Percentiles rank a stretch among this genome's conserved stretches.
Conservation (phyloP, 2,113 vertebrate species). For the Erinaceus europaeus region DNA sequence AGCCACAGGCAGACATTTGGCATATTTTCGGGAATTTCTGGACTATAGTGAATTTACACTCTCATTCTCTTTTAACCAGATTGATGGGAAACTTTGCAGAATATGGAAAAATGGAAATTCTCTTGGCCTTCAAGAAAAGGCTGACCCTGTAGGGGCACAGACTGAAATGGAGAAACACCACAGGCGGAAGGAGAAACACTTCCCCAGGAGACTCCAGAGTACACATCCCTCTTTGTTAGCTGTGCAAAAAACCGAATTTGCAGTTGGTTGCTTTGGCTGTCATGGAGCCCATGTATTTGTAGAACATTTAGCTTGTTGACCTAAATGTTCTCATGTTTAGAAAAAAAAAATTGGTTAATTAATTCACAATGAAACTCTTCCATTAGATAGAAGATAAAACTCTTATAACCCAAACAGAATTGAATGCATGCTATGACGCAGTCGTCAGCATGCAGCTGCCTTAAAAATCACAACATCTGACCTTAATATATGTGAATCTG, state of each 20-base stretch:
- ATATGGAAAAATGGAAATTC: background rate
- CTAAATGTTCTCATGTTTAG: constrained; percentile 68
- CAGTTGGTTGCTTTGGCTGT: constrained; percentile 8
- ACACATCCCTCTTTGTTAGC: background rate
- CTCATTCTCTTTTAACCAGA: background rate
- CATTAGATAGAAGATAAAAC: constrained; percentile 69
- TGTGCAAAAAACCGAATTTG: constrained; percentile 14
- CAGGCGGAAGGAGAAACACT: no score
- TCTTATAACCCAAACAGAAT: constrained; percentile 64
- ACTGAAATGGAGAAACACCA: background rate
- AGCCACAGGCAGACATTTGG: background rate
- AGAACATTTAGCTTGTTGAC: constrained; percentile 74
- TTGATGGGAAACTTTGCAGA: background rate
- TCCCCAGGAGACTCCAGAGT: background rate
- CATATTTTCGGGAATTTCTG: background rate
- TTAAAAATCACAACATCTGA: constrained; percentile 78
- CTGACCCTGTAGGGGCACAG: background rate
- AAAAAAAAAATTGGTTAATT: constrained; percentile 69
- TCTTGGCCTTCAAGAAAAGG: background rate
- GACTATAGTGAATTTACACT: background rate
- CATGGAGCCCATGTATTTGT: constrained; percentile 57
- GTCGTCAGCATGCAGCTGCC: constrained; percentile 74
- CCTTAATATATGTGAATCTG: constrained; percentile 81
- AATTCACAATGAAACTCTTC: constrained; percentile 77
- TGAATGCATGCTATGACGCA: constrained; percentile 67